Base-by-base conservation (phyloP, 2,888 invertebrate species). In the Cephus sareptanus region DNA sequence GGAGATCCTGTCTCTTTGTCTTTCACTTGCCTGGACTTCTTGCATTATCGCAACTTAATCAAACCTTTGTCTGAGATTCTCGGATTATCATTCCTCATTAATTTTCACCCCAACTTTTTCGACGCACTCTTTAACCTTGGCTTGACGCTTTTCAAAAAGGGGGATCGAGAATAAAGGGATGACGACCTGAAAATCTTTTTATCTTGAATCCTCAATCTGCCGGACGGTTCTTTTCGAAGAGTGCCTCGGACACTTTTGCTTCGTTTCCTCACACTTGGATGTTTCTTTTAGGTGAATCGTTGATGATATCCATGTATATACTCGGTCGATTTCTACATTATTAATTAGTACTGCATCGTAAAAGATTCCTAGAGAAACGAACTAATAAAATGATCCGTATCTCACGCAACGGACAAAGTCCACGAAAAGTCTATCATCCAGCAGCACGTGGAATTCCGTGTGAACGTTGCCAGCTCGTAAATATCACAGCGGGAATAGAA, bases 21-120 rank as follows among this genome's bases (percentile, higher is more conserved):
- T 71, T 71, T 33, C 75, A 34, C 56, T 34, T 40, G 70, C 75
- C 37, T 33, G 69, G 68, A 74, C 30, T 40, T 40, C 34, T 35
- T 56, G 70, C 56, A 75, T 75, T 77, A 75, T 77, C 75, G 33
- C 77, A 77, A 75, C 77, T 77, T 77, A 77, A 77, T 77, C 77
- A 77, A 77, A 71, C 75, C 77, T 77, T 77, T 77, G 77, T 77
- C 75, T 75, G 77, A 77, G 75, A 77, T 77, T 77, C 77, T 15
- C 74, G 56, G 77, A 77, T 77, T 77, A 77, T 77, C 77, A 75
- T 77, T 75, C 71, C 77, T 75, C 77, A 77, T 77, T 77, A 77
- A 77, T 77, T 77, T 75, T 33, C 71, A 71, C 77, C 71, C 75
- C 77, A 75, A 75, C 77, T 75, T 77, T 77, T 75, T 75, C 77